Evolutionary conservation across 2,113 vertebrate species (phyloP).

Genomic region (Zootoca vivipara): DNA sequence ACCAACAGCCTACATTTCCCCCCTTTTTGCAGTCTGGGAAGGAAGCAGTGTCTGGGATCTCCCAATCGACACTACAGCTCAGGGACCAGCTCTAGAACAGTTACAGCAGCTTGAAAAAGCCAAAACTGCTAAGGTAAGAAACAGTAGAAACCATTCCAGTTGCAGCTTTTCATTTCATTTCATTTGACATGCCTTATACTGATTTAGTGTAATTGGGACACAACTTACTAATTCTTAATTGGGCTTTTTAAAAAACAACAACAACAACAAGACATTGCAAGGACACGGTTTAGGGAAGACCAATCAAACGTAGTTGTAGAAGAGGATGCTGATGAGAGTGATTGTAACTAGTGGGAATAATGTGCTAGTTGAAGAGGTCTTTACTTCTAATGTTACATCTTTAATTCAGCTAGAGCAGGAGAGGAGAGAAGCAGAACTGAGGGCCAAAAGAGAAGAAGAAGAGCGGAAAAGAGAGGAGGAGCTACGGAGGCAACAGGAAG

Average conservation of each 20-base stretch:
- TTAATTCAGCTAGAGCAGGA: slow-evolving; percentile 90
- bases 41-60: slow-evolving; percentile 97
- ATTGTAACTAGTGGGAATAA: not conserved
- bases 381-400: slow-evolving; percentile 66
- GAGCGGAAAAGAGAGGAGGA: slow-evolving; percentile 89
- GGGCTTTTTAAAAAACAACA: not conserved
- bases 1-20: slow-evolving; percentile 29
- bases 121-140: slow-evolving; percentile 87
- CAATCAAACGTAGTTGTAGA: not conserved
- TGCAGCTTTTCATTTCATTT: not conserved
- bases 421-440: slow-evolving; percentile 90
- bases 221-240: not conserved
- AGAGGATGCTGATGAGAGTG: not conserved
- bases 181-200: not conserved
- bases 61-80: slow-evolving; percentile 88
- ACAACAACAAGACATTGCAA: not conserved
- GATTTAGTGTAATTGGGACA: not conserved
- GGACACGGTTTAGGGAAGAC: not conserved
- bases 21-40: slow-evolving; percentile 87
- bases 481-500: slow-evolving; percentile 85
- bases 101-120: slow-evolving; percentile 96
- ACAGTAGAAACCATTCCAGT: not conserved
- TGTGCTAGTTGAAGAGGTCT: not conserved
- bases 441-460: slow-evolving; percentile 95
- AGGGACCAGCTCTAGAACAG: slow-evolving; percentile 92